A percentile compares a stretch with the other conserved stretches of the same genome.
phyloP scores from a whole-genome alignment of 2,888 invertebrate genomes.

The Eutolmus rufibarbis region DNA sequence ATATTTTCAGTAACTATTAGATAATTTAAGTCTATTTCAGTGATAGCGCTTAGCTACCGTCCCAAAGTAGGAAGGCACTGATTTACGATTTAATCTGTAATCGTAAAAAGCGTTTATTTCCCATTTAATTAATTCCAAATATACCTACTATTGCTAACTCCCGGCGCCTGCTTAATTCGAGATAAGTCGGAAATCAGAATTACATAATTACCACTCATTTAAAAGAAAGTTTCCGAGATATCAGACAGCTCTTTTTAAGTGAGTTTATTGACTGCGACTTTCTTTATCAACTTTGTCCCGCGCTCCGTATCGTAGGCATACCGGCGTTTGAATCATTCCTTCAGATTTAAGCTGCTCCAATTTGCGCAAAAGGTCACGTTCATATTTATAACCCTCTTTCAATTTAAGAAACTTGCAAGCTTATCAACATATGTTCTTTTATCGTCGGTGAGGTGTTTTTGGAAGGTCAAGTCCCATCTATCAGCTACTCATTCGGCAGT shows the following conservation, averaged over 20 bases:
- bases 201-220: neutral
- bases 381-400: neutral
- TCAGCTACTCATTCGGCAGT: neutral
- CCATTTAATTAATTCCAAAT: neutral
- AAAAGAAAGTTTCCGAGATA: neutral
- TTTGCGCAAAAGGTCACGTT: neutral
- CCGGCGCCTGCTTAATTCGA: neutral
- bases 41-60: no score
- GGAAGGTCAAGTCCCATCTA: neutral
- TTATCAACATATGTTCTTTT: neutral
- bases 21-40: neutral
- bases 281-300: neutral
- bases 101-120: neutral
- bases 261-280: neutral
- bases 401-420: neutral
- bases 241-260: neutral
- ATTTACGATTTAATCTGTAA: neutral
- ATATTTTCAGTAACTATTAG: neutral
- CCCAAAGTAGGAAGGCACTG: neutral
- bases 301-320: neutral
- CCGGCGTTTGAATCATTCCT: neutral
- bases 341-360: neutral
- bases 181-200: neutral
- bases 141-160: neutral
- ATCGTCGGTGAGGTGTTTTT: neutral